These are phyloP conservation scores for Dynastes grantii DNA, from an alignment of 2,888 invertebrate species.

Conservation along the genomic window DNA sequence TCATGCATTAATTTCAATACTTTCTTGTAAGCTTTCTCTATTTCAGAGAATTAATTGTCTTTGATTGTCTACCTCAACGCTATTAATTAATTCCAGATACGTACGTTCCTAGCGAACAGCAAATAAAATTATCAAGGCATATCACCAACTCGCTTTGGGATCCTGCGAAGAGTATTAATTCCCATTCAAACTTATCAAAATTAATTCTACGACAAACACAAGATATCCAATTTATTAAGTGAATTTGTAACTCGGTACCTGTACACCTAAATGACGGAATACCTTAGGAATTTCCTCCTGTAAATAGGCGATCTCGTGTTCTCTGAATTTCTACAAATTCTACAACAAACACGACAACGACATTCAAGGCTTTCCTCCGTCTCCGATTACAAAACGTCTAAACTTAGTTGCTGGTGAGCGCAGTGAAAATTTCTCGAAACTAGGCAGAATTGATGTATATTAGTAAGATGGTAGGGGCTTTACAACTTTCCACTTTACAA, in stretches of 20 bases:
- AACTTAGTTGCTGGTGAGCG: conserved; percentile 2
- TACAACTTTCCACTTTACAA: conserved; percentile 23
- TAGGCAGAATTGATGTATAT: conserved; percentile 2
- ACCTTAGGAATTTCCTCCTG: conserved; percentile 5
- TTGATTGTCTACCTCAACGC: neutral
- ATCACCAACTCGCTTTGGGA: neutral
- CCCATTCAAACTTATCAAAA: conserved; percentile 27
- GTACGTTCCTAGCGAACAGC: neutral
- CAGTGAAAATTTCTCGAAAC: conserved; percentile 16
- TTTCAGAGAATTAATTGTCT: too few relatives aligned
- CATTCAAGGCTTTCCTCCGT: neutral
- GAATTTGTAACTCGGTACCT: neutral
- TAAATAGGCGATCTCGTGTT: conserved; percentile 10
- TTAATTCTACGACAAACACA: conserved; percentile 29
- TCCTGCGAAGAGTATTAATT: conserved; percentile 7
- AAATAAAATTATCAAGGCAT: neutral
- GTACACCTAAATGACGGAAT: neutral
- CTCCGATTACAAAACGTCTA: neutral
- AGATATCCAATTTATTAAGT: conserved; percentile 25
- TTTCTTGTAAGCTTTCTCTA: too few relatives aligned
- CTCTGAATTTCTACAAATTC: conserved; percentile 21
- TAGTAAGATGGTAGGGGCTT: neutral
- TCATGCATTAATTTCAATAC: too few relatives aligned
- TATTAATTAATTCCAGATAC: neutral
- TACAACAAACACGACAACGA: conserved; percentile 4